Base-by-base conservation (phyloP, 2,888 invertebrate species). In the Chymomyza fuscimana region DNA sequence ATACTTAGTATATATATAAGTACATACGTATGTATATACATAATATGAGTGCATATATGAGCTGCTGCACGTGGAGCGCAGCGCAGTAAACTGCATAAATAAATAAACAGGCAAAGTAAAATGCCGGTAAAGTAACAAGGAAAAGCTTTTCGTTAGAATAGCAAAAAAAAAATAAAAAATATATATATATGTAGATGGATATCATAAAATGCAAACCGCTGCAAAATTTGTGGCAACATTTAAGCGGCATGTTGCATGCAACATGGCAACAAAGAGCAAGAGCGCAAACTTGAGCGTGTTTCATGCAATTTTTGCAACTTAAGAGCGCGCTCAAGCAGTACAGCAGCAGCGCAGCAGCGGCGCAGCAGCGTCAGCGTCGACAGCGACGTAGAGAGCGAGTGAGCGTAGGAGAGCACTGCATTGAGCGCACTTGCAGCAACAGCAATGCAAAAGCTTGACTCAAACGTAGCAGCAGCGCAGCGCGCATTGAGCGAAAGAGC, bases 181-280 rank as follows among this genome's bases (percentile, higher is more conserved):
- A 25, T 25, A 7, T 7, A 32, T 32, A 32, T 32, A 32, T 32
- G 32, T 9, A 9, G 32, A 5, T 32, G 7, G 32, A 7, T 32
- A 9, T 9, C 3, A 32, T 51, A n/a, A 63, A 46, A 51, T 16
- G 19, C 16, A 51, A 63, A 50, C 16, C 58, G 22, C 22, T 22
- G 22, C 25, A 25, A 58, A 58, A 15, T 22, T 54, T 22, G 19
- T 54, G 72, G 80, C 81, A 82, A 82, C 85, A 86, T 82, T 84
- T 67, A 70, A 22, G 58, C 22, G 7, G 25, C 15, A 25, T 19
- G 58, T 25, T 25, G 22, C 58, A 19, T 15, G 25, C 58, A 25
- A 58, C 19, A 58, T 25, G 25, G 10, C 25, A 25, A 25, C 58
- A 25, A 58, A 74, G 62, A 4, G 65, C 15, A 32, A 59, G 68